Base-by-base conservation (phyloP, 2,888 invertebrate species). In the Crossocerus cetratus region DNA sequence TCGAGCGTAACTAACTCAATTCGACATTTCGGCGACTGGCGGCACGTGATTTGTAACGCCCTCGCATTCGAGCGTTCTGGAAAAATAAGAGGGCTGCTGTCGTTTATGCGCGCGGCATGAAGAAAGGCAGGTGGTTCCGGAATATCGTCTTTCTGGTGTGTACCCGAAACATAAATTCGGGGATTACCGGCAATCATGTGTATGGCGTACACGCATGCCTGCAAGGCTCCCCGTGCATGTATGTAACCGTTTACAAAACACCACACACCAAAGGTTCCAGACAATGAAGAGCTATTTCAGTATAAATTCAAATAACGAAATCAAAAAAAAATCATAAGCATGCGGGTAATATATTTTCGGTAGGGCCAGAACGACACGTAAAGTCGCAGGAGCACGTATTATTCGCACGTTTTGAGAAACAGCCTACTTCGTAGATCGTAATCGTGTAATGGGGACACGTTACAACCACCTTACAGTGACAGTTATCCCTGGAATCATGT, bases 81-180 rank as follows among this genome's bases (percentile, higher is more conserved):
- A 64, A 14, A 32, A 63, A 66, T 55, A 75, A 77, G 60, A 54
- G 60, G 43, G 5, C 32, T 32, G 32, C 32, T 32, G 32, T 22
- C 45, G 53, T 63, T 76, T 74, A 65, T 74, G 20, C 65, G 44
- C 32, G 32, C 16, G 21, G 43, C 20, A 20, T 18, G 44, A 53
- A 55, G 58, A 43, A 23, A 14, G 18, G 18, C 1, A 20, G 16
- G 18, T 22, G 43, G 8, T 44, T 5, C 57, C n/a, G 49, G 60
- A 66, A 75, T 32, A 58, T 75, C 32, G 32, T 11, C 75, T 77
- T 75, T n/a, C n/a, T 55, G 53, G 42, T 45, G 56, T 56, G 18
- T 59, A 65, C 59, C 72, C 53, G 64, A 56, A 72, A 67, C 77
- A 75, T 69, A 69, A 69, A 69, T 75, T 72, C 75, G 58, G 20